Conservation (phyloP, 1,140 invertebrate species). For the Ectropis grisescens region DNA sequence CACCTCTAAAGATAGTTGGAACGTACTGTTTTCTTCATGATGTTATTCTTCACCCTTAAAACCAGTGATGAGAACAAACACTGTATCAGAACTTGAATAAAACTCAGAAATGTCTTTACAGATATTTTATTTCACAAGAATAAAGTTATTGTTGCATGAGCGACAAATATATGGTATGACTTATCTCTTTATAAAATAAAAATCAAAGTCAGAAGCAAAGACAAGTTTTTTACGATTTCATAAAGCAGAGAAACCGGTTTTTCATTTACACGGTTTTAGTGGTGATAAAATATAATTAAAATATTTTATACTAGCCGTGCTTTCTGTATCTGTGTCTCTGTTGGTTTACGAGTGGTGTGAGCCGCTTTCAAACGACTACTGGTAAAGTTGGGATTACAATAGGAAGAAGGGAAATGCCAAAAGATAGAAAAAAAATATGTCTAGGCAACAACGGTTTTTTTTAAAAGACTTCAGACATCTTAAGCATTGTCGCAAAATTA, state of each 20-base stretch:
- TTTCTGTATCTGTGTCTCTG: slow-evolving; percentile 20
- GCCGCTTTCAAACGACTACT: slow-evolving; percentile 31
- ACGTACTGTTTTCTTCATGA: too few species aligned
- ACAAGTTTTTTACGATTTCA: slow-evolving; percentile 64
- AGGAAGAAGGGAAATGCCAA: slow-evolving; percentile 1
- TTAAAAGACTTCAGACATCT: not conserved
- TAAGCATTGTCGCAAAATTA: too few species aligned
- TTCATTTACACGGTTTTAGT: slow-evolving; percentile 64
- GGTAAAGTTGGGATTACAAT: slow-evolving; percentile 23
- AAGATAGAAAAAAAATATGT: not conserved
- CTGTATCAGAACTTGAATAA: too few species aligned
- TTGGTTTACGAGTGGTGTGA: slow-evolving; percentile 39
- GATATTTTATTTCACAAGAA: too few species aligned
- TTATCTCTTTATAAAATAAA: too few species aligned
- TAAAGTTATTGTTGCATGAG: too few species aligned
- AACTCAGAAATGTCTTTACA: too few species aligned
- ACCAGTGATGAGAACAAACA: too few species aligned
- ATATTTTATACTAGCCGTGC: slow-evolving; percentile 53
- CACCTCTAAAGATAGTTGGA: too few species aligned
- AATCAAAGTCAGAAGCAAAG: slow-evolving; percentile 25
- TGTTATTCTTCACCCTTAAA: too few species aligned
- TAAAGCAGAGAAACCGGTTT: slow-evolving; percentile 51
- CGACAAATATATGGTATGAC: too few species aligned
- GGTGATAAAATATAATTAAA: slow-evolving; percentile 65
- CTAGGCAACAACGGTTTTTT: not conserved